Percentiles rank a stretch among this genome's conserved stretches.
Evolutionary conservation across 1,140 invertebrate species (phyloP).

Genomic region (Drosophila pseudoobscura): DNA sequence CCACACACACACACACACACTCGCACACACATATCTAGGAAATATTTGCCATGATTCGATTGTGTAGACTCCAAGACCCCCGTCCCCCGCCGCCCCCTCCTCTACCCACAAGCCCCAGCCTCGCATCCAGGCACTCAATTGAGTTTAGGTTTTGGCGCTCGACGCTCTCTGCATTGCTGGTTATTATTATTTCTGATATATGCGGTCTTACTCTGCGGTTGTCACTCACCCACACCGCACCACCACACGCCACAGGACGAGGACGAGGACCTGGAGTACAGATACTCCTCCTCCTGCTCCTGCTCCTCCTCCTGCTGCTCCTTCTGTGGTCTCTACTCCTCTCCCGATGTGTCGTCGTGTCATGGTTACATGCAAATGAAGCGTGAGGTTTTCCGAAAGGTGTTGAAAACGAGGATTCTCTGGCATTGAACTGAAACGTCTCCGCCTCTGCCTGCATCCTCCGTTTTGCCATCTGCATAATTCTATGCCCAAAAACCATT

Average conservation of each 20-base stretch:
- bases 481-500: conserved; percentile 65
- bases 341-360: conserved; percentile 26
- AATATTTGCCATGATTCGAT: conserved; percentile 80
- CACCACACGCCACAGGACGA: not conserved
- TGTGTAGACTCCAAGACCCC: conserved; percentile 41
- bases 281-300: not conserved
- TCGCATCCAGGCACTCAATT: conserved; percentile 43
- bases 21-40: conserved; percentile 28
- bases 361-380: conserved; percentile 79
- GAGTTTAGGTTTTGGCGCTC: conserved; percentile 52
- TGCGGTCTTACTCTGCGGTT: conserved; percentile 80
- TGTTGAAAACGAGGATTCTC: conserved; percentile 56
- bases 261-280: conserved; percentile 11
- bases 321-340: conserved; percentile 38
- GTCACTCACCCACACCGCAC: conserved; percentile 51
- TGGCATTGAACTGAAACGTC: conserved; percentile 54
- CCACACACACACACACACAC: conserved; percentile 27
- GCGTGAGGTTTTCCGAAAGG: conserved; percentile 73
- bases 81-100: no score
- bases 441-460: not conserved
- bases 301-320: not conserved
- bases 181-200: conserved; percentile 82
- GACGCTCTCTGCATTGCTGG: conserved; percentile 41
- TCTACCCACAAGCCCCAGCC: no score
- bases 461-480: conserved; percentile 65